Base-by-base conservation (phyloP, 1,140 invertebrate species). In the Philopotamus ludificatus region DNA sequence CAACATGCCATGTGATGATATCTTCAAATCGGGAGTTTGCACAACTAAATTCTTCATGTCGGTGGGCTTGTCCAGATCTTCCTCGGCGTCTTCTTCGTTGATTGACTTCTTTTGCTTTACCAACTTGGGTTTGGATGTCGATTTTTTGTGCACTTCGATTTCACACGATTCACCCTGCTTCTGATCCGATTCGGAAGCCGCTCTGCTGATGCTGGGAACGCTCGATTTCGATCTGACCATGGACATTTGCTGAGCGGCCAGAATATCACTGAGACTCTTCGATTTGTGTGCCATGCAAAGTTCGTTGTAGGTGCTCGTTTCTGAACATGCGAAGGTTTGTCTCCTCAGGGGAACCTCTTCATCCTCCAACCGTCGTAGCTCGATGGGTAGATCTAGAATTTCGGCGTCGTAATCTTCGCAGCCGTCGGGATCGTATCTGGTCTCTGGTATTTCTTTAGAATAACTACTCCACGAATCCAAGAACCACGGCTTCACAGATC, bases 351-450 rank as follows among this genome's bases (percentile, higher is more conserved):
- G 73, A 68, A 77, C 81, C 67, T 77, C 82, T 47, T 86, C 86
- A 71, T 92, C 89, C 73, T 95, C 93, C 41, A 95, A 79, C 18
- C 92, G 83, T n/a, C 92, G 82, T 20, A 96, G 76, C 78, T 96
- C 93, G 45, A 96, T 96, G 1, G 93, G 93, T 50, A 94, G 78
- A 71, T 94, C 90, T 68, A 89, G 85, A 21, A 86, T 80, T 71
- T 87, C 85, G 12, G 72, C 77, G 63, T 86, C 85, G 22, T 82
- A 85, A 45, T 83, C 77, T 54, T 85, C 81, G 67, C 82, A 86
- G 41, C 77, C 81, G 71, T 78, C 82, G 20, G 78, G 77, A 60
- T 81, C 79, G 71, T 77, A 78, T 74, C 81, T 73, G 77, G 72
- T 70, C 79, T 72, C 59, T 77, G 75, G 65, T 57, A 83, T 70